Conservation (phyloP, 2,888 invertebrate genomes). For the Drosophila limbata region DNA sequence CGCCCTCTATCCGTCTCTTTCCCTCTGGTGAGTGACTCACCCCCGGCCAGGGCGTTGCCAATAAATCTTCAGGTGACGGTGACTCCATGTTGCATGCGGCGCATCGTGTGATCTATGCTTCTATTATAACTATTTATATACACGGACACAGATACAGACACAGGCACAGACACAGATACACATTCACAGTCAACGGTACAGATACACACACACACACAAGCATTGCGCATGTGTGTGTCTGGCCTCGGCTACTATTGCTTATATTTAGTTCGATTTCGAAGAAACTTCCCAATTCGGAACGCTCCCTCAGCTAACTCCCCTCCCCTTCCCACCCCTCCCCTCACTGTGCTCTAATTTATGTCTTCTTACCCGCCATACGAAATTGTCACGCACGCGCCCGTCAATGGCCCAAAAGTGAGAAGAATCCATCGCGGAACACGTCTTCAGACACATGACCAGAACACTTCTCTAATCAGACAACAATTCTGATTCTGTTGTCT, state of each 20-base stretch:
- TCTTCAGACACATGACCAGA: conserved; percentile 29
- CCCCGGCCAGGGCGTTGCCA: conserved; percentile 72
- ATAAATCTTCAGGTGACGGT: conserved; percentile 84
- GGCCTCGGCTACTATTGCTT: conserved; percentile 52
- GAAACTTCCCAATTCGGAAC: conserved; percentile 35
- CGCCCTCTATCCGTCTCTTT: conserved; percentile 7
- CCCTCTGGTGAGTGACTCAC: conserved; percentile 45
- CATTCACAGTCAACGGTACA: conserved; percentile 26
- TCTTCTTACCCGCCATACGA: conserved; percentile 61
- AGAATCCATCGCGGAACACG: conserved; percentile 52
- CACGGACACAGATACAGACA: conserved; percentile 37
- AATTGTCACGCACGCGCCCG: conserved; percentile 69
- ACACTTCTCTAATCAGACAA: conserved; percentile 44
- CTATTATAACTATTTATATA: conserved; percentile 83
- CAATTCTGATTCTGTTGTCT: conserved; percentile 20
- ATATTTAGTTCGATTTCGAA: conserved; percentile 70
- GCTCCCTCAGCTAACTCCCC: conserved; percentile 18
- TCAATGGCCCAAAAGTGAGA: conserved; percentile 35
- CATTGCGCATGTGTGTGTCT: conserved; percentile 49
- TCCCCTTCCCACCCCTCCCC: background rate
- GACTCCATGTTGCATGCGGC: conserved; percentile 84
- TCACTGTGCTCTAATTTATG: conserved; percentile 66
- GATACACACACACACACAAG: conserved; percentile 11
- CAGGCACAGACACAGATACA: conserved; percentile 13
- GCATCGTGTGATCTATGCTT: conserved; percentile 84